Conservation (phyloP, 2,888 invertebrate genomes). For the Parthenolecanium corni region DNA sequence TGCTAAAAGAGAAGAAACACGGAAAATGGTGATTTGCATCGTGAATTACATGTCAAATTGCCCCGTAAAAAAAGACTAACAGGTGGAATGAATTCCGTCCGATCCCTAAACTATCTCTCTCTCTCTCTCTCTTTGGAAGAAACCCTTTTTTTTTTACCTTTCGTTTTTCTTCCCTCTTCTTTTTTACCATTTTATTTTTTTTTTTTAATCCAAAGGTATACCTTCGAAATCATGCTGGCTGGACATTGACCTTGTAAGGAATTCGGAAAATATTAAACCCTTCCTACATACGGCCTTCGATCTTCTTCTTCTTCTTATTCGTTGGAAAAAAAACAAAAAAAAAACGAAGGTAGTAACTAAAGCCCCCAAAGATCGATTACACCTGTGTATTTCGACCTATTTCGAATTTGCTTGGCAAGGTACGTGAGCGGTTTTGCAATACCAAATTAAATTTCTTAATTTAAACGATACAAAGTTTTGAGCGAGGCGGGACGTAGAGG, state of each 20-base stretch:
- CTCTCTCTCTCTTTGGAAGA: background rate
- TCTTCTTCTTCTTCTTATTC: too few relatives aligned
- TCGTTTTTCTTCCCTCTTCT: background rate
- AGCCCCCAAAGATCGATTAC: too few relatives aligned
- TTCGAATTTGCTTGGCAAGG: too few relatives aligned
- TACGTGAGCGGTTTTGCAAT: too few relatives aligned
- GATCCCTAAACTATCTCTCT: constrained; percentile 1
- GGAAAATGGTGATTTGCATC: constrained; percentile 27
- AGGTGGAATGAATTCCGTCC: constrained; percentile 28
- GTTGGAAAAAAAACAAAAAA: too few relatives aligned
- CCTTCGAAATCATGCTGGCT: background rate
- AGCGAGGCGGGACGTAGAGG: too few relatives aligned
- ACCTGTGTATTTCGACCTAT: too few relatives aligned
- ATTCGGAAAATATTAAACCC: background rate
- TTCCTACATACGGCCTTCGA: too few relatives aligned
- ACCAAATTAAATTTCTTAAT: too few relatives aligned
- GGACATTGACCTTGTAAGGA: background rate
- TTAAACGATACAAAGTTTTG: too few relatives aligned
- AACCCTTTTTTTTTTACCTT: constrained; percentile 5
- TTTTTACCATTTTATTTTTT: background rate
- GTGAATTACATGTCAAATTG: constrained; percentile 26
- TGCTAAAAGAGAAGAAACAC: constrained; percentile 19
- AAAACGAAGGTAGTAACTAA: too few relatives aligned
- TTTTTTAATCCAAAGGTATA: too few relatives aligned
- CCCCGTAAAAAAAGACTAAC: constrained; percentile 7